Base-by-base conservation (phyloP, 2,797 vertebrate species). In the Rhadinocentrus ornatus region DNA sequence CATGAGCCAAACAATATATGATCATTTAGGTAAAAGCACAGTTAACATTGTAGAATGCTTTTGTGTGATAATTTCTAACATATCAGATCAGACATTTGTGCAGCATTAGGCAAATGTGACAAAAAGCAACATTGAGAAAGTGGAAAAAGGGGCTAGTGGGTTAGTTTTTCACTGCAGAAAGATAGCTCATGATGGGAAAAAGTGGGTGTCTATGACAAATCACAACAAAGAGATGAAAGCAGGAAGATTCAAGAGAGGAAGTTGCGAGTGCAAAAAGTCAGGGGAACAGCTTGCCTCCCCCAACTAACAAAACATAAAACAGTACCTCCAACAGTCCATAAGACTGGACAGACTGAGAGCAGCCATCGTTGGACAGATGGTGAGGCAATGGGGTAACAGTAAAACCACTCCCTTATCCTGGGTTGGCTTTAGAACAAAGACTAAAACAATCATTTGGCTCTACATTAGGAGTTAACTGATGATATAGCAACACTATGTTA, bases 221-320 rank as follows among this genome's bases (percentile, higher is more conserved):
- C 68, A 75, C 88, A 89, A 87, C 52, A 52, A 57, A 88, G 79
- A 85, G 53, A 69, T 56, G 64, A 77, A 78, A 87, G 84, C 69
- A 59, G 68, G 57, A 61, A 87, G 75, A 78, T 48, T 79, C n/a
- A 60, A 62, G 69, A 83, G 66, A 72, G 77, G 69, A 77, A 89
- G 83, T 65, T 76, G 81, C 46, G 6, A 66, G 75, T 73, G 76
- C 20, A 8, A 69, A 11, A 63, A 54, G 81, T 82, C 59, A 77
- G 75, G 81, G 80, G 81, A 82, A 84, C 68, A 83, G 86, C 24
- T 63, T 82, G 86, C 91, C 92, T 88, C 89, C 91, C 88, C 89
- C 88, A 64, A 46, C 46, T 46, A 27, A 59, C 56, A 55, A 46
- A 62, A 44, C 55, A 67, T 37, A 54, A 71, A 76, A 81, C 54